Base-by-base conservation (phyloP, 2,113 vertebrate species). In the Poeciliopsis retropinna region DNA sequence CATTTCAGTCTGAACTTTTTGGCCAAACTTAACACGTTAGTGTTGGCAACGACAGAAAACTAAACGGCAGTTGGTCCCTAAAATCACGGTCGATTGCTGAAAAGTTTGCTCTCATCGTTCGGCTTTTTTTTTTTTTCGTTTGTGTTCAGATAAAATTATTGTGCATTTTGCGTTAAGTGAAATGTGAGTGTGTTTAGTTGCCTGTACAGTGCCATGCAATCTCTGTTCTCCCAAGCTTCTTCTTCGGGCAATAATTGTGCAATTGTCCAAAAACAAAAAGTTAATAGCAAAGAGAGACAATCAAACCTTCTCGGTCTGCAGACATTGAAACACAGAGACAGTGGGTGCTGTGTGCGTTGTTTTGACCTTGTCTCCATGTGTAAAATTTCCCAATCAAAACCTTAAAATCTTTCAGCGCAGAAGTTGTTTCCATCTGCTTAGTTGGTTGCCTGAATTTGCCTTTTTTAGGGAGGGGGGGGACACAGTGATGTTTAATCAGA, bases 131-230 rank as follows among this genome's bases (percentile, higher is more conserved):
- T 70, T 37, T 31, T 70, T 73, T 22, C 3, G 34, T 75, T 72
- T 30, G 32, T 29, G 67, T 77, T 83, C 66, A 15, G 76, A 80
- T 80, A 60, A 29, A 65, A 87, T 25, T 57, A n/a, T 57, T 78
- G 73, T 83, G 79, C 72, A 64, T 84, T 88, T 85, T 64, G 32
- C 57, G 61, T 79, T 63, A 2, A 75, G 70, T 68, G 19, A 75
- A 13, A 72, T 29, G 61, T 9, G 61, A 60, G 64, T 30, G 30
- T 70, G 72, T 67, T 60, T 32, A 17, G 77, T 81, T 86, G 54
- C 79, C 74, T 89, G 87, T 82, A 79, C 78, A 86, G 87, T 89
- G 90, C 91, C 87, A 90, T 89, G 80, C 12, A 25, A 51, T 31
- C 75, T 66, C 51, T 25, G 75, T 34, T 7, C 28, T 15, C 29